Evolutionary conservation across 2,888 invertebrate species (phyloP).

Genomic region (Eumerus sabulonum): DNA sequence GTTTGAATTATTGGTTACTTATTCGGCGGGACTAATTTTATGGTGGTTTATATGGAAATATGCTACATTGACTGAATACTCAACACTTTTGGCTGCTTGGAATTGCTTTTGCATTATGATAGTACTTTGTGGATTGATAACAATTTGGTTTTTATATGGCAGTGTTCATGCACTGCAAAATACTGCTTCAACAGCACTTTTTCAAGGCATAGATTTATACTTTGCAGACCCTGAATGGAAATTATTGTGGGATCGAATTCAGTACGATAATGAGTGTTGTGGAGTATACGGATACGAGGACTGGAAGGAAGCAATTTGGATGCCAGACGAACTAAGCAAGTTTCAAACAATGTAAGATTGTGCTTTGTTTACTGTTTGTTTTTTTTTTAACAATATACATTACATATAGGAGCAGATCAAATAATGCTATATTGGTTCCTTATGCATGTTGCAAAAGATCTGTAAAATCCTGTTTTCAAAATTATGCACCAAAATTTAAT

Average conservation of each 20-base stretch:
- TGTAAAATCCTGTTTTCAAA: conserved; percentile 67
- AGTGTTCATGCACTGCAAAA: conserved; percentile 70
- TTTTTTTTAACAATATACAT: neutral
- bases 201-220: conserved; percentile 76
- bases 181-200: conserved; percentile 72
- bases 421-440: conserved; percentile 70
- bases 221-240: conserved; percentile 77
- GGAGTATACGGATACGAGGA: conserved; percentile 76
- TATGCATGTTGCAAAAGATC: conserved; percentile 74
- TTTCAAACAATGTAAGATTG: conserved; percentile 21
- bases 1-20: conserved; percentile 71
- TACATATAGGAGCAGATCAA: no score
- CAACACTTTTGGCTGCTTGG: conserved; percentile 69
- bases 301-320: conserved; percentile 76
- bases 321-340: conserved; percentile 56
- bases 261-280: conserved; percentile 75
- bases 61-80: conserved; percentile 1
- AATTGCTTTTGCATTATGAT: conserved; percentile 73
- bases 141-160: conserved; percentile 71
- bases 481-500: conserved; percentile 61
- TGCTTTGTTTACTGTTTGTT: no score
- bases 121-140: conserved; percentile 72
- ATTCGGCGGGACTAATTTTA: conserved; percentile 72
- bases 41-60: conserved; percentile 74
- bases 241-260: conserved; percentile 76